A percentile compares a stretch with the other conserved stretches of the same genome.
phyloP scores from a whole-genome alignment of 2,797 vertebrate species.

The Myotis pilosus region DNA sequence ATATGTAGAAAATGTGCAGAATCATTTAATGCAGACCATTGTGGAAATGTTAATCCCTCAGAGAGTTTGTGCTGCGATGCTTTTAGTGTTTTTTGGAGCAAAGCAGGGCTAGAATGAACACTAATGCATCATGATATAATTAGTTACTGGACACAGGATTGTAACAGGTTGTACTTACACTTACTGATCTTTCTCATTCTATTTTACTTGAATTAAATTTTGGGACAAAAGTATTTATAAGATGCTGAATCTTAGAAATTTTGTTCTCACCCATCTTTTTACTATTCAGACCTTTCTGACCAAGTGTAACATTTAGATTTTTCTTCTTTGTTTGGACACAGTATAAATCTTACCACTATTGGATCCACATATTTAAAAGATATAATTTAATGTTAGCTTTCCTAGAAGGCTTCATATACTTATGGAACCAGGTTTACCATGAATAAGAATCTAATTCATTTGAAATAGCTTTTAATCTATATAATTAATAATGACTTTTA shows the following conservation, averaged over 20 bases:
- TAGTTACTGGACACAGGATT: background rate
- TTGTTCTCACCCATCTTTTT: background rate
- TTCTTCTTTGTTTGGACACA: conserved; percentile 44
- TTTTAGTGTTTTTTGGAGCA: conserved; percentile 4
- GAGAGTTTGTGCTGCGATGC: background rate
- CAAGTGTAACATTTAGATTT: conserved; percentile 18
- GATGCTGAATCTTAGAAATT: background rate
- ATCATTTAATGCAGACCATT: conserved; percentile 37
- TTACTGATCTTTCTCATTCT: background rate
- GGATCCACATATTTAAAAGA: conserved; percentile 54
- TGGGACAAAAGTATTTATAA: background rate
- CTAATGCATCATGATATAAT: background rate
- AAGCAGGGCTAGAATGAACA: background rate
- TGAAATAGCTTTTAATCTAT: conserved; percentile 68
- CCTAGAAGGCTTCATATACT: conserved; percentile 49
- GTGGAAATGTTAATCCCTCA: background rate
- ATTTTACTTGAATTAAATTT: background rate
- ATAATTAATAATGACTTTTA: conserved; percentile 69
- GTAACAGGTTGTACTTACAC: background rate
- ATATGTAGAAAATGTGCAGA: background rate
- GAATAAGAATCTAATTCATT: conserved; percentile 61
- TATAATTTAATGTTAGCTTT: background rate
- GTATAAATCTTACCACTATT: conserved; percentile 19
- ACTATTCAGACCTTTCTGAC: background rate
- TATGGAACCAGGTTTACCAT: conserved; percentile 59